Conservation (phyloP, 2,797 vertebrate species). For the Hipposideros larvatus region DNA sequence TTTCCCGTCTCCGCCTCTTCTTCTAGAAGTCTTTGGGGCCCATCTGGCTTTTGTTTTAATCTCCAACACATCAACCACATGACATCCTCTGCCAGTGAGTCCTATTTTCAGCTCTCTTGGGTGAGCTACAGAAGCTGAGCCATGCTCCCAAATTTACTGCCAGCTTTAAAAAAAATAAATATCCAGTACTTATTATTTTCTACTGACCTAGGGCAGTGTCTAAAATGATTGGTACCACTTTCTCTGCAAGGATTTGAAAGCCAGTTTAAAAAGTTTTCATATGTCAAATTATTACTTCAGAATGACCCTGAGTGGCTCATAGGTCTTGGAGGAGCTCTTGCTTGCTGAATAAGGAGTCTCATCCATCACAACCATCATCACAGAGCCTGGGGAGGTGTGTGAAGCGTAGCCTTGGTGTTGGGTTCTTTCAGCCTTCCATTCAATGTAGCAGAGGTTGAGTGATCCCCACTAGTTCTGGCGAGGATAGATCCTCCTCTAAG, state of each 20-base stretch:
- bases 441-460: neutral
- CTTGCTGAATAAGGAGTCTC: neutral
- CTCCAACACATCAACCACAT: slow-evolving; percentile 79
- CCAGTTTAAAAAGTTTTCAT: neutral
- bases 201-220: neutral
- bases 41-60: slow-evolving; percentile 85
- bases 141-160: slow-evolving; percentile 61
- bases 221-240: slow-evolving; percentile 50
- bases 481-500: neutral
- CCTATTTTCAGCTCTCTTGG: slow-evolving; percentile 79
- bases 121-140: slow-evolving; percentile 63
- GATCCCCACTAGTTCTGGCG: neutral
- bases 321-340: neutral
- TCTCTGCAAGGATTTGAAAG: slow-evolving; percentile 39
- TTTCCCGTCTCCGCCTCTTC: slow-evolving; percentile 74
- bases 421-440: neutral
- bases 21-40: slow-evolving; percentile 70
- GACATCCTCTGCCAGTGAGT: slow-evolving; percentile 73
- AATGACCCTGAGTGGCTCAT: neutral
- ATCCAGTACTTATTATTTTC: slow-evolving; percentile 56
- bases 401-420: neutral
- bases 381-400: neutral
- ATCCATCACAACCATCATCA: neutral
- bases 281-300: slow-evolving; percentile 4
- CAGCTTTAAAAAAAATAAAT: slow-evolving; percentile 65